Base-by-base conservation (phyloP, 2,888 invertebrate species). In the Julus scandinavius region DNA sequence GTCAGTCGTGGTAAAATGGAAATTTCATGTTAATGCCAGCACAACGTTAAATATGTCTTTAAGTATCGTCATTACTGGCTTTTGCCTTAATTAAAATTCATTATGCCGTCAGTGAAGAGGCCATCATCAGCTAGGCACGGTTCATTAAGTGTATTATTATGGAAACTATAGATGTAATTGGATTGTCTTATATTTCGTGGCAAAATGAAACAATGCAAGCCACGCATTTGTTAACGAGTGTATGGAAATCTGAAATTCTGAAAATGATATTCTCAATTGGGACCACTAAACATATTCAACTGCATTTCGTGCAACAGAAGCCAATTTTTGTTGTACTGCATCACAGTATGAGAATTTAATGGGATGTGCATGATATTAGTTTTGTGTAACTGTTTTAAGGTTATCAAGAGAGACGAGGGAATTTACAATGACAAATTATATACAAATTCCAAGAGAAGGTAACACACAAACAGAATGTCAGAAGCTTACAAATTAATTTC, bases 1-100 rank as follows among this genome's bases (percentile, higher is more conserved):
- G 80, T 80, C 80, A 80, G 80, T 80, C 80, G 38, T 80, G 80
- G 80, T 80, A 80, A 80, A 80, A 80, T 80, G 80, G 80, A 29
- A 80, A 80, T 80, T 80, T 80, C 80, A 80, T 80, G 80, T 38
- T 80, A 80, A 80, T 80, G 29, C 80, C 80, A 80, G 80, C 80
- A 80, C 80, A 80, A 80, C 80, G 80, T 80, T 80, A 80, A 80
- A 80, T 80, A 80, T 80, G 80, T 80, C 80, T 63, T 63, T 80
- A 80, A 80, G 80, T 80, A 80, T 80, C 80, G 80, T 38, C 80
- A 80, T 80, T 80, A 80, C 80, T 38, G 80, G 38, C 38, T 80
- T 80, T 38, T 80, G 80, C 80, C 80, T 80, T 80, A 80, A 80
- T 80, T 80, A 80, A 80, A 80, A 80, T 80, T 80, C 80, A 80